These are phyloP conservation scores for Danio rerio DNA, from an alignment of 2,113 vertebrate species.

Conservation along the genomic window GRCz12tu NC_133187.1:42578001-42578500, in stretches of 20 bases:
- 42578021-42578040: background rate
- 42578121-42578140: constrained; percentile 17
- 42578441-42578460: background rate
- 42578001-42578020: background rate
- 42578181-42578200: background rate
- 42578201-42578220: background rate
- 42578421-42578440: background rate
- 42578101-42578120: background rate
- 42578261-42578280: background rate
- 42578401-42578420: background rate
- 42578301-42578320: background rate
- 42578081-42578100: constrained; percentile 3
- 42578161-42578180: constrained; percentile 3
- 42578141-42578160: constrained; percentile 1
- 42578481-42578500: background rate
- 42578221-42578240: background rate
- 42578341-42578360: background rate
- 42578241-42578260: background rate
- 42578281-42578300: background rate
- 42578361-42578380: background rate
- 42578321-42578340: background rate
- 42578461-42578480: background rate
- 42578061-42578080: background rate
- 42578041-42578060: constrained; percentile 11
- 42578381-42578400: background rate